phyloP scores from a whole-genome alignment of 2,113 vertebrate genomes.

The Parotia lawesii region DNA sequence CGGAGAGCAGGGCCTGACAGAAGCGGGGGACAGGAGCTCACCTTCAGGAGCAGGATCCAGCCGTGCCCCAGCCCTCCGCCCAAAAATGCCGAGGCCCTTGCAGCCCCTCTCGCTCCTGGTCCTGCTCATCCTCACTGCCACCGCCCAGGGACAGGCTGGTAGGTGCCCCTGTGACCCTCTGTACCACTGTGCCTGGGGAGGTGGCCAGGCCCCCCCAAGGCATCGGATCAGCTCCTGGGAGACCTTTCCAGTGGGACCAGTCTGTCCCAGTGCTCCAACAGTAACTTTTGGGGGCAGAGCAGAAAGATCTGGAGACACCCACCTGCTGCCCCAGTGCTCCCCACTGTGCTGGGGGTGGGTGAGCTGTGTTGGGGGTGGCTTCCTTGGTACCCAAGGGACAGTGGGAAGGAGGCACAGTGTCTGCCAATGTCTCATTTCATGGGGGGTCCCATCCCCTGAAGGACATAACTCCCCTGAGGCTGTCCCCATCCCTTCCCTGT shows the following conservation, averaged over 20 bases:
- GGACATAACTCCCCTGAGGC: not conserved
- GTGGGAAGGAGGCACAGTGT: not conserved
- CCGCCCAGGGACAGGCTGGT: not conserved
- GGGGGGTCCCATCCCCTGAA: not conserved
- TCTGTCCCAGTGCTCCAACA: not conserved
- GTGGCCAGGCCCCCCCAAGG: accelerated
- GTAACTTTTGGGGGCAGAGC: not conserved
- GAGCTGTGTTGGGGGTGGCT: not conserved
- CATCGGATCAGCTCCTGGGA: not conserved
- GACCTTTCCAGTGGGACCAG: not conserved
- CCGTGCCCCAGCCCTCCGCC: accelerated
- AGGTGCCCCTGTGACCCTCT: not conserved
- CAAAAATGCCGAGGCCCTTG: not conserved
- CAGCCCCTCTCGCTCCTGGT: not conserved
- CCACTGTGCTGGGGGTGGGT: accelerated
- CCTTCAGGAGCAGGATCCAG: not conserved
- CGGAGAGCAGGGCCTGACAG: not conserved
- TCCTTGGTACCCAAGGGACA: not conserved
- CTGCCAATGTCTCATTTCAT: not conserved
- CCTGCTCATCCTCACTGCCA: not conserved
- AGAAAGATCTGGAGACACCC: not conserved
- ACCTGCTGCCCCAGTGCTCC: not conserved
- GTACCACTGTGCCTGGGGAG: accelerated
- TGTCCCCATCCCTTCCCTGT: not conserved
- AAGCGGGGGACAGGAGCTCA: not conserved